Base-by-base conservation (phyloP, 2,888 invertebrate genomes). In the Erannis defoliaria region DNA sequence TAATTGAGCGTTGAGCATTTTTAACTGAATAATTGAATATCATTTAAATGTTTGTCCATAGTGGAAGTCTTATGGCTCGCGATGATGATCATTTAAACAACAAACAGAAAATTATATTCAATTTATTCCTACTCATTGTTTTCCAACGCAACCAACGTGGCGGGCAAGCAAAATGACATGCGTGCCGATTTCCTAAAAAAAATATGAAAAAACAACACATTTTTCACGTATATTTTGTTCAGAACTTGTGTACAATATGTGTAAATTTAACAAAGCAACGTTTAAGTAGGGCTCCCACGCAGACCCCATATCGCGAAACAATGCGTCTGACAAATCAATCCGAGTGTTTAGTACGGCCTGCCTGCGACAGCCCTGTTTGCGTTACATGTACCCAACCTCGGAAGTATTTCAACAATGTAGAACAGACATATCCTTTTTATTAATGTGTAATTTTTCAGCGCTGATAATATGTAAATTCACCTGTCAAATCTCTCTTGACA, bases 311-410 rank as follows among this genome's bases (percentile, higher is more conserved):
- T 71, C 61, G 59, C 59, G 64, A 72, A 78, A 78, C 79, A 80
- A 81, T 81, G 78, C 79, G 75, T 78, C 80, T 81, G 80, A 79
- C 82, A 81, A 82, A 84, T 84, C 84, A 85, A 83, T 84, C 80
- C 72, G 74, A 76, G 76, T 78, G 76, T 77, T 80, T 79, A 75
- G 71, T 71, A 62, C 65, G 68, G 74, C 49, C 73, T 81, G 81
- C 68, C 73, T 66, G 66, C 77, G 81, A 81, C 81, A 79, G 77
- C 69, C 65, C 70, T 74, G 73, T 76, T 73, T 73, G 74, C 71
- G 73, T 75, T 73, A 74, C 74, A 72, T 62, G 53, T 49, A 48
- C 63, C 51, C 18, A 49, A 12, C 29, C 8, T 16, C 26, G 16
- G 16, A 45, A 40, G 61, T 50, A 49, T 55, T 55, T 0, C 10